phyloP scores from a whole-genome alignment of 2,888 invertebrate species.

The Euzetes globulus region DNA sequence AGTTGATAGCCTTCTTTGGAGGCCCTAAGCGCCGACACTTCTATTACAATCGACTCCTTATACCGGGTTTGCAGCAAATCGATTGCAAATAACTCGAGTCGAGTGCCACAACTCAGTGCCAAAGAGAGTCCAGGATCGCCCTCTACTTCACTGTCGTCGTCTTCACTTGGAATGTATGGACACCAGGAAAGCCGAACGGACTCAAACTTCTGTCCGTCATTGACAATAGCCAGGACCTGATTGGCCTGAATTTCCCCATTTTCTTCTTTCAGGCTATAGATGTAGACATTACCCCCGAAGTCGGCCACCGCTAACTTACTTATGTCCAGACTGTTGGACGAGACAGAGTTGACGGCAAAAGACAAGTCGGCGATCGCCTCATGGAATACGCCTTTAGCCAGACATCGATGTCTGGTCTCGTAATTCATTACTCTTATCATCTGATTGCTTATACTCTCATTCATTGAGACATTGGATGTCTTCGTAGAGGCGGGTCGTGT shows the following conservation, averaged over 20 bases:
- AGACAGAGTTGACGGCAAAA: slow-evolving; percentile 23
- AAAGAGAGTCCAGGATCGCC: slow-evolving; percentile 29
- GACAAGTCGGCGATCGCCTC: slow-evolving; percentile 26
- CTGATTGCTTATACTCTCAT: slow-evolving; percentile 19
- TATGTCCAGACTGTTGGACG: slow-evolving; percentile 5
- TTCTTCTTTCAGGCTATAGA: slow-evolving; percentile 15
- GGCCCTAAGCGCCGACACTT: neutral
- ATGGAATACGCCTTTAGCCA: slow-evolving; percentile 12
- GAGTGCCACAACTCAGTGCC: slow-evolving; percentile 15
- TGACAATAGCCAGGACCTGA: slow-evolving; percentile 22
- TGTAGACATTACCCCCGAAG: slow-evolving; percentile 25
- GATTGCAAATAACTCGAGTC: slow-evolving; percentile 25
- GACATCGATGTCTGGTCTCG: slow-evolving; percentile 9
- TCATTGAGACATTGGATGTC: neutral
- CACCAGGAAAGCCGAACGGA: slow-evolving; percentile 28
- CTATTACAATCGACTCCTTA: neutral
- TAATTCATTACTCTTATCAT: slow-evolving; percentile 31
- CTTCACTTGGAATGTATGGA: slow-evolving; percentile 26
- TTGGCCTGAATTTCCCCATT: neutral
- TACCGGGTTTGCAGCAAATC: neutral
- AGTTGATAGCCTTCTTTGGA: neutral
- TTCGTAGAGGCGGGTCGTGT: neutral
- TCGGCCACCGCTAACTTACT: slow-evolving; percentile 25
- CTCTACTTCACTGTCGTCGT: slow-evolving; percentile 20
- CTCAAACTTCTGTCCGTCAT: neutral